Evolutionary conservation across 2,113 vertebrate genomes (phyloP).

Genomic region (Fulmarus glacialis): DNA sequence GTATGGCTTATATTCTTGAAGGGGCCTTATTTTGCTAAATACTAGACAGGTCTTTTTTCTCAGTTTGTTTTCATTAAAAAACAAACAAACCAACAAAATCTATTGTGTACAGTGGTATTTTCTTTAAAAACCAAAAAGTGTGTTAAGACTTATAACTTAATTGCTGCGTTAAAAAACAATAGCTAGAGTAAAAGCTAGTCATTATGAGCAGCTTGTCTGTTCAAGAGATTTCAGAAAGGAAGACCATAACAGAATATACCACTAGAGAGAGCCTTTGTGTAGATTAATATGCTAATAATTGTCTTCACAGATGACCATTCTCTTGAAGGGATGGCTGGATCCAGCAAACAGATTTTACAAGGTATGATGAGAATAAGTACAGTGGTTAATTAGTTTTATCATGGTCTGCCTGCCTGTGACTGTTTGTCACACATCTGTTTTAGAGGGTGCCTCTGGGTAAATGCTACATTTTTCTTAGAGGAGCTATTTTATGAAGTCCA

Average conservation of each 20-base stretch:
- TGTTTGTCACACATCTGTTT: neutral
- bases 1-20: neutral
- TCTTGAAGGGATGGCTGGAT: slow-evolving; percentile 76
- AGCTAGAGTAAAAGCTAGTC: neutral
- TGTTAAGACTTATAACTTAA: neutral
- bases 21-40: neutral
- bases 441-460: neutral
- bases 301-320: slow-evolving; percentile 81
- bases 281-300: slow-evolving; percentile 49
- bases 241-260: neutral
- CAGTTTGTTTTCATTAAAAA: neutral
- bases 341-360: slow-evolving; percentile 96
- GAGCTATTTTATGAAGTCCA: neutral
- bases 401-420: neutral
- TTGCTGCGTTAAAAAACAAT: neutral
- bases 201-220: neutral
- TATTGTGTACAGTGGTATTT: neutral
- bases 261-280: slow-evolving; percentile 6
- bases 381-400: neutral
- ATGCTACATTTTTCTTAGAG: neutral
- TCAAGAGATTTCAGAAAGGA: neutral
- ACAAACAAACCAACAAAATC: neutral
- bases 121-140: neutral
- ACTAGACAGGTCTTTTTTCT: neutral
- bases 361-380: slow-evolving; percentile 72